Evolutionary conservation across 1,140 invertebrate genomes (phyloP), one percentile per base, ranked within the genome.

Genomic region (Anadara kagoshimensis): DNA sequence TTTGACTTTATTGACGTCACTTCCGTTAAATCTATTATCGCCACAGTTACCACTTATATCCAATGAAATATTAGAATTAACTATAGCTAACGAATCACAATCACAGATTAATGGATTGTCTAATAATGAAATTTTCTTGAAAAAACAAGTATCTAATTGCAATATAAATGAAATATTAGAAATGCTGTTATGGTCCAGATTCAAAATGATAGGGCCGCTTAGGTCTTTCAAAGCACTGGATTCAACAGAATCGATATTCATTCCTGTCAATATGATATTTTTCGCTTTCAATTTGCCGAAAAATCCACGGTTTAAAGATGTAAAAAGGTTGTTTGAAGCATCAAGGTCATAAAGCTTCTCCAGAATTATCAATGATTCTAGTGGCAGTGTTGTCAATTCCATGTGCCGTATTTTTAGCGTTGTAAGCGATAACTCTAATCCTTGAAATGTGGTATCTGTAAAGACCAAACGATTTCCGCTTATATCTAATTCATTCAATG

Each of bases 381-480:
- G 24, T 14, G 67, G 67, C 4, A 69, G 36, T 8, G 22, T 26
- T 20, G 18, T 61, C 1, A 69, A 16, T 7, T 45, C 44, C 41
- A 69, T 51, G 24, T 61, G 47, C 22, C 45, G 56, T 5, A 69
- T 36, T 41, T 49, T 57, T 0, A 69, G 57, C 24, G 20, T 51
- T 22, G 59, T 69, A 1, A 69, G 44, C 7, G 51, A 59, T 0
- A 20, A 49, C 41, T 69, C 67, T 16, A 69, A 59, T 24, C 67
- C 67, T 14, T 56, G 47, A 45, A 69, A 69, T 56, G 59, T 69
- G 5, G 57, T 69, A 14, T 69, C 67, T 4, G 67, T 69, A 49
- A 69, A 69, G 14, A 20, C 0, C 14, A 69, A 41, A 18, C 45
- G 67, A 44, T 69, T 69, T 45, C 67, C 56, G 41, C 67, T 69